Percentiles rank a stretch among this genome's conserved stretches.
Conservation (phyloP, 1,140 invertebrate species). For the Psix sp. region DNA sequence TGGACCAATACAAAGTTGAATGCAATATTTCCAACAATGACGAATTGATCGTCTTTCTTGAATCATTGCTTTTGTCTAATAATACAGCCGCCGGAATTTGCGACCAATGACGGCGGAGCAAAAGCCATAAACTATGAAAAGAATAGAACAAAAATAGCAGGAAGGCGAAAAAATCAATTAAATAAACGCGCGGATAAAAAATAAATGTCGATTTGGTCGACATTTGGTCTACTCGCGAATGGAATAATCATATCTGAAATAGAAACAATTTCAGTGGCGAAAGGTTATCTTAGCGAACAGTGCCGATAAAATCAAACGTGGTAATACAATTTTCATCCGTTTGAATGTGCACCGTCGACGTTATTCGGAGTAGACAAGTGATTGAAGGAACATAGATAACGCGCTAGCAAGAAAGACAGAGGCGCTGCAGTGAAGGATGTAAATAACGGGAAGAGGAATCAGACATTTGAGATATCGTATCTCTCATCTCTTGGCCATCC, state of each 20-base stretch:
- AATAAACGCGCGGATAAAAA: too few species aligned
- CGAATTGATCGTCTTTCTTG: not conserved
- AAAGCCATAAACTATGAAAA: too few species aligned
- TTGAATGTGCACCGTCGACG: slow-evolving; percentile 42
- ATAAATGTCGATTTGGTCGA: too few species aligned
- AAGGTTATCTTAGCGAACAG: slow-evolving; percentile 37
- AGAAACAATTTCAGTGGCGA: slow-evolving; percentile 32
- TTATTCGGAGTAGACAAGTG: slow-evolving; percentile 37
- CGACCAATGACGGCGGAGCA: too few species aligned
- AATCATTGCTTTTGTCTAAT: too few species aligned
- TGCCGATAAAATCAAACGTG: slow-evolving; percentile 42
- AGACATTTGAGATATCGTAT: slow-evolving; percentile 47
- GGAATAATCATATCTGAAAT: slow-evolving; percentile 30
- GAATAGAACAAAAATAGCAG: too few species aligned
- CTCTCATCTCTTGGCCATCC: slow-evolving; percentile 24
- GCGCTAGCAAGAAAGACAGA: not conserved
- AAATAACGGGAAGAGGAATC: slow-evolving; percentile 44
- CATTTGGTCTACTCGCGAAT: too few species aligned
- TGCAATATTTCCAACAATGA: not conserved
- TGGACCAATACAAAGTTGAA: not conserved
- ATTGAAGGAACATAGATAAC: slow-evolving; percentile 46
- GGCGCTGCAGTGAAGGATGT: slow-evolving; percentile 31
- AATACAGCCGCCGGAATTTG: too few species aligned
- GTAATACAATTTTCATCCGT: slow-evolving; percentile 51
- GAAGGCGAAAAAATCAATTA: too few species aligned